Evolutionary conservation across 2,797 vertebrate genomes (phyloP), one percentile per base, ranked within the genome.

Genomic region (Cyprinella venusta): DNA sequence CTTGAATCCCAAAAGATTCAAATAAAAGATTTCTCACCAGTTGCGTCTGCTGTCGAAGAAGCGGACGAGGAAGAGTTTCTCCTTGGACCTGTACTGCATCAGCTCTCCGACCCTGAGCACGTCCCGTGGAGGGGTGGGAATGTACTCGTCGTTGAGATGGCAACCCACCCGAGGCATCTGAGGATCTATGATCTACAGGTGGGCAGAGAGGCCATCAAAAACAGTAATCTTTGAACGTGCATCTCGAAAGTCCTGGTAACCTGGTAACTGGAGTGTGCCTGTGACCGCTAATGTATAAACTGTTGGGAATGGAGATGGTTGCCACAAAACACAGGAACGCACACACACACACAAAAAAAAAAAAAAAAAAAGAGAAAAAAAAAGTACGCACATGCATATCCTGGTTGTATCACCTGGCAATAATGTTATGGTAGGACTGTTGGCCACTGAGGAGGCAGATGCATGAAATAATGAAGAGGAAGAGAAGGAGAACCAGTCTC

Each of bases 31-130:
- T 33, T 75, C 97, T 95, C 94, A 99, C 98, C 98, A 99, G 94
- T 96, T 99, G 92, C 96, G 95, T 93, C 95, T 99, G 93, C 95
- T 99, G 95, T 97, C 97, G 91, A 97, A 99, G 94, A 97, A 99
- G 88, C 95, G 95, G 90, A 98, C 97, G 88, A 98, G 96, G 93
- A 97, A 99, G 82, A 98, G 95, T 92, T 96, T 98, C 95, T 98
- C 98, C 0, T 95, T 97, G 76, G 97, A 97, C 95, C 95, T 97
- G 95, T 94, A 98, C 96, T 97, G 97, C 97, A 97, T 99, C 95
- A 95, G 97, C 92, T 97, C 97, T 91, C 97, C 98, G 68, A 95
- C 94, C 95, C 95, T 95, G 92, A 97, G 94, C 77, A 97, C 98
- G 89, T 95, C 97, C 94, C 90, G 94, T 12, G 97, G 97, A 2